phyloP scores from a whole-genome alignment of 2,888 invertebrate genomes.

The Abrostola tripartita region DNA sequence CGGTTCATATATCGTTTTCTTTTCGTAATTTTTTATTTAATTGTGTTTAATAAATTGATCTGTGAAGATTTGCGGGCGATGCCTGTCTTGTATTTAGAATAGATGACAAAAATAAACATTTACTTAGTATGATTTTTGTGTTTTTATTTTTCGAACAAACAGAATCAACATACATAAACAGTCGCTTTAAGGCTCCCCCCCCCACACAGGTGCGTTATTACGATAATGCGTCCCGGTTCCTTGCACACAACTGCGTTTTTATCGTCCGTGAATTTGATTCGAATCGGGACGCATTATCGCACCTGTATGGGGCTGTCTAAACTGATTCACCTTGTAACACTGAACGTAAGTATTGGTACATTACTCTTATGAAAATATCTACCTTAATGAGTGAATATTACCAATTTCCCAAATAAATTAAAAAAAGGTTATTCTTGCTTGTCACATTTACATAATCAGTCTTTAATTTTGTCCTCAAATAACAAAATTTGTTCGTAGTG shows the following conservation, averaged over 20 bases:
- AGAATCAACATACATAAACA: conserved; percentile 23
- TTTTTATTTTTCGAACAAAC: conserved; percentile 62
- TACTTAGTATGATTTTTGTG: conserved; percentile 76
- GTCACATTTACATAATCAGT: conserved; percentile 23
- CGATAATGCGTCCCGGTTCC: too few species aligned
- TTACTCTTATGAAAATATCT: not conserved
- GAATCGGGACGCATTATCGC: too few species aligned
- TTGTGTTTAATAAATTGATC: conserved; percentile 71
- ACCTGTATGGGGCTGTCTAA: too few species aligned
- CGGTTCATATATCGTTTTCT: conserved; percentile 50
- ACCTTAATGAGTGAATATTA: not conserved
- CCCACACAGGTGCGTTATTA: too few species aligned
- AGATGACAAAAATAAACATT: conserved; percentile 84
- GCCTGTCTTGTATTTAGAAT: conserved; percentile 80
- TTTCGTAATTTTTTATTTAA: conserved; percentile 50
- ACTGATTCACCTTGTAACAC: not conserved
- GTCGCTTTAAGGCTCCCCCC: too few species aligned
- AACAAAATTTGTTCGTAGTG: not conserved
- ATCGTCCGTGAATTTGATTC: too few species aligned
- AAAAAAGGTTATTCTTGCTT: not conserved
- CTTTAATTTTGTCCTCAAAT: conserved; percentile 14
- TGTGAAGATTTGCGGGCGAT: conserved; percentile 73
- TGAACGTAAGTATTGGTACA: not conserved
- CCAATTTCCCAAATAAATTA: not conserved
- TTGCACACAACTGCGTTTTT: too few species aligned